Conservation (phyloP, 1,140 invertebrate species). For the Scaptodrosophila lebanonensis region DNA sequence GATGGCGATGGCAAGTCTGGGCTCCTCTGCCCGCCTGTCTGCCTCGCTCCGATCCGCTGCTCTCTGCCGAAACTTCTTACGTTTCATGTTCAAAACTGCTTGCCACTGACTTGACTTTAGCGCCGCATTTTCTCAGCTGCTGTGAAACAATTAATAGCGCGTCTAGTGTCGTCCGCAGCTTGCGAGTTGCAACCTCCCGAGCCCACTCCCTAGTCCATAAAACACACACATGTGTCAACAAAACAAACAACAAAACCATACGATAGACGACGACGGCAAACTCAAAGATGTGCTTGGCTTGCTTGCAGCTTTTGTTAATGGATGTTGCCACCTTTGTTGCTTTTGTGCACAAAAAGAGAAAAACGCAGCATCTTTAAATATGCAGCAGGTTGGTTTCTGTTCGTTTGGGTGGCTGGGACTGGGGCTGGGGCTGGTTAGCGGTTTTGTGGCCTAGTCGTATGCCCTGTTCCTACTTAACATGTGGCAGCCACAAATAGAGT, state of each 20-base stretch:
- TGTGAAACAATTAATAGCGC: slow-evolving; percentile 71
- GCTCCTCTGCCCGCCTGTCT: too few species aligned
- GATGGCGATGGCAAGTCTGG: slow-evolving; percentile 51
- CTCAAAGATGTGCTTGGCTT: slow-evolving; percentile 49
- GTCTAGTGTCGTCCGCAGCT: slow-evolving; percentile 24
- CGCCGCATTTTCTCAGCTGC: slow-evolving; percentile 38
- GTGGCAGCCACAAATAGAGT: slow-evolving; percentile 54
- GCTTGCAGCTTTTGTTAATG: slow-evolving; percentile 58
- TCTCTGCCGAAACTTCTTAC: not conserved
- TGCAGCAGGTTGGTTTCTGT: slow-evolving; percentile 62
- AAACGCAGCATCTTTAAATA: slow-evolving; percentile 61
- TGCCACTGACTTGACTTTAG: slow-evolving; percentile 30
- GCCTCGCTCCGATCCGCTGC: slow-evolving; percentile 2
- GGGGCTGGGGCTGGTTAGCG: too few species aligned
- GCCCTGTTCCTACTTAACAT: too few species aligned
- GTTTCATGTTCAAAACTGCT: not conserved
- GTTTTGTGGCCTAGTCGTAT: slow-evolving; percentile 26
- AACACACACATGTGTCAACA: slow-evolving; percentile 35
- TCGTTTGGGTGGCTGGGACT: slow-evolving; percentile 11
- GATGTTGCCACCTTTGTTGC: slow-evolving; percentile 10
- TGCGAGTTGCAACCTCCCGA: not conserved
- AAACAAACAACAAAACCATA: too few species aligned
- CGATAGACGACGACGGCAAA: slow-evolving; percentile 26
- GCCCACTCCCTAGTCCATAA: not conserved
- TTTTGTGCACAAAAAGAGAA: slow-evolving; percentile 16